Evolutionary conservation across 2,888 invertebrate genomes (phyloP), one percentile per base, ranked within the genome.

Genomic region (Lordiphosa andalusiaca): DNA sequence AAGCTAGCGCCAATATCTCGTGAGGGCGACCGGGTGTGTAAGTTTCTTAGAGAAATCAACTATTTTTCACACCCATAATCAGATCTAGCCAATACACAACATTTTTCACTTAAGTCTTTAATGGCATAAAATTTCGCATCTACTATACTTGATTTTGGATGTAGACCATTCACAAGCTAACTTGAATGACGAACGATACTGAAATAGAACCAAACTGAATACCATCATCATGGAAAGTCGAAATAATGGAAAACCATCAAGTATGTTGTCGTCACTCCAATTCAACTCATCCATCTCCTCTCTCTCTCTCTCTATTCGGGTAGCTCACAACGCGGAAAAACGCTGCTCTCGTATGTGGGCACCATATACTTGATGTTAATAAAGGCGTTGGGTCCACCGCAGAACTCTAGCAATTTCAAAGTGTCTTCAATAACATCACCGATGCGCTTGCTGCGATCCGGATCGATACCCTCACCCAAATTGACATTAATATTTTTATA

Each of bases 301-400:
- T 12, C 21, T 19, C 16, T 23, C 23, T 6, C 23, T 23, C 23
- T 47, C 12, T 13, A 68, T 53, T 40, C 36, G 0, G 53, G 47
- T 3, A 48, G 35, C 23, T 73, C 71, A 41, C 80, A 85, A 44
- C 70, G 73, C 1, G 87, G 87, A 37, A 85, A 82, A 5, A 86
- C 81, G 84, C 94, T 95, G 12, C 98, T 98, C 89, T 98, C 98
- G 86, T 98, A 99, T n/a, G 98, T 98, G 0, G 98, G 98, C 76
- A 99, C 93, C 93, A 98, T 95, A 89, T 99, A 99, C 90, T 99
- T 98, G 84, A 99, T 98, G 89, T 98, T 98, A 84, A 98, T 97
- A 88, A 96, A 98, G 1, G 98, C 98, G 88, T 98, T 97, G 52
- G 96, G 95, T 0, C 98, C 98, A 1, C 98, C 99, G 84, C 95